Conservation (phyloP, 2,888 invertebrate genomes). For the Zele albiditarsus region DNA sequence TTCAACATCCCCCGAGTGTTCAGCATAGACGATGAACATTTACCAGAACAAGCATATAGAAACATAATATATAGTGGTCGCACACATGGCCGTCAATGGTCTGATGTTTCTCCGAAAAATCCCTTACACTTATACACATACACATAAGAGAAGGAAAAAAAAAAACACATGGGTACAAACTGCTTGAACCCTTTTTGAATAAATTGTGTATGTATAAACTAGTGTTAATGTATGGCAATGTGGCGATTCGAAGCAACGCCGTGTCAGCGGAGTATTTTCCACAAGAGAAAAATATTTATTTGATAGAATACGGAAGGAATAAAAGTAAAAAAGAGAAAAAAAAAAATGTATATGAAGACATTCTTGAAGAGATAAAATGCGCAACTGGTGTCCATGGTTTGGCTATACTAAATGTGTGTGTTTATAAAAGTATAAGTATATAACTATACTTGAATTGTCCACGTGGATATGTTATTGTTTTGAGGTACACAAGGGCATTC, state of each 20-base stretch:
- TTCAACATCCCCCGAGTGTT: slow-evolving; percentile 7
- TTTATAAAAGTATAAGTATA: neutral
- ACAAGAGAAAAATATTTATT: slow-evolving; percentile 3
- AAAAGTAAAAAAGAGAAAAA: neutral
- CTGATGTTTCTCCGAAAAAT: slow-evolving; percentile 8
- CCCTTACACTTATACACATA: neutral
- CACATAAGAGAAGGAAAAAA: too few species aligned
- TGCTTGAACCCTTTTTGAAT: neutral
- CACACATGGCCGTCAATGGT: slow-evolving; percentile 10
- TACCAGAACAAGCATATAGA: neutral
- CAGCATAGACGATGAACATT: neutral
- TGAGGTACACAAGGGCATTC: slow-evolving; percentile 59
- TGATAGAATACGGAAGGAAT: neutral
- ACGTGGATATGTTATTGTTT: slow-evolving; percentile 71
- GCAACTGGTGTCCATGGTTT: slow-evolving; percentile 6
- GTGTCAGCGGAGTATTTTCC: neutral
- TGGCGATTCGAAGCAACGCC: neutral
- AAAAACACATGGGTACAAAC: neutral
- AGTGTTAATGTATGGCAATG: neutral
- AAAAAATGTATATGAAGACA: neutral
- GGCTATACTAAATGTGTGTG: neutral
- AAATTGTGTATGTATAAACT: slow-evolving; percentile 2
- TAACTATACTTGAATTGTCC: slow-evolving; percentile 49
- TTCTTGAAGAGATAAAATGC: neutral
- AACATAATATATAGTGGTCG: neutral